These are phyloP conservation scores for Emesis russula DNA, from an alignment of 2,888 invertebrate genomes.

Conservation along the genomic window DNA sequence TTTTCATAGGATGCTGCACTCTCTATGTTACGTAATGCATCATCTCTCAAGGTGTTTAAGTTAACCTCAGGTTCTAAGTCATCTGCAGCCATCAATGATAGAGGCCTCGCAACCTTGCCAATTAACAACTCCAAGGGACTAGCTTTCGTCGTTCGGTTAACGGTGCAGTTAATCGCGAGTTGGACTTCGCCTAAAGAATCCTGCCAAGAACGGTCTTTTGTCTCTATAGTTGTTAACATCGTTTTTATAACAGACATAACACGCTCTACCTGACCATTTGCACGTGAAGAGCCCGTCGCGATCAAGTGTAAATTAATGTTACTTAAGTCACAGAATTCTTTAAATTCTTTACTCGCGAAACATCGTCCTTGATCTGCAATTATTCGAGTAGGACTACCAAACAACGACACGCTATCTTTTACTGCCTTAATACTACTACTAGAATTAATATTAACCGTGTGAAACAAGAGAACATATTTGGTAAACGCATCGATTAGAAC, in stretches of 20 bases:
- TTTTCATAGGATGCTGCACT: conserved; percentile 10
- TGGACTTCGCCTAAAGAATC: conserved; percentile 42
- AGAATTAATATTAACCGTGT: too few species aligned
- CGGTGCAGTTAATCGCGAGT: conserved; percentile 14
- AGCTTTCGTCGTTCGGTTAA: background rate
- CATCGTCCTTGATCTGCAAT: too few species aligned
- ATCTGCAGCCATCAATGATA: background rate
- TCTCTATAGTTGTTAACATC: conserved; percentile 86
- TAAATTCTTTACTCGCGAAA: too few species aligned
- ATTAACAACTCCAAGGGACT: background rate
- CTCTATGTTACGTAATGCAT: conserved; percentile 1
- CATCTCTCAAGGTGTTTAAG: background rate
- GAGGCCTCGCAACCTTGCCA: background rate
- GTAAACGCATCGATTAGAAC: too few species aligned
- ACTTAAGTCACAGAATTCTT: too few species aligned
- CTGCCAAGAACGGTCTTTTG: conserved; percentile 81
- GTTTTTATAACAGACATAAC: conserved; percentile 42
- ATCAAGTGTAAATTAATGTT: too few species aligned
- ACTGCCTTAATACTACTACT: too few species aligned
- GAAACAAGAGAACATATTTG: too few species aligned
- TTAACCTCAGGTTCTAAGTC: conserved; percentile 3
- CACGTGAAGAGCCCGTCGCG: background rate
- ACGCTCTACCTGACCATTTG: background rate
- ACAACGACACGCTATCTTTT: too few species aligned
- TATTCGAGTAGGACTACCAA: too few species aligned